Evolutionary conservation across 2,888 invertebrate genomes (phyloP), one percentile per base, ranked within the genome.

Genomic region (Craniophora ligustri): DNA sequence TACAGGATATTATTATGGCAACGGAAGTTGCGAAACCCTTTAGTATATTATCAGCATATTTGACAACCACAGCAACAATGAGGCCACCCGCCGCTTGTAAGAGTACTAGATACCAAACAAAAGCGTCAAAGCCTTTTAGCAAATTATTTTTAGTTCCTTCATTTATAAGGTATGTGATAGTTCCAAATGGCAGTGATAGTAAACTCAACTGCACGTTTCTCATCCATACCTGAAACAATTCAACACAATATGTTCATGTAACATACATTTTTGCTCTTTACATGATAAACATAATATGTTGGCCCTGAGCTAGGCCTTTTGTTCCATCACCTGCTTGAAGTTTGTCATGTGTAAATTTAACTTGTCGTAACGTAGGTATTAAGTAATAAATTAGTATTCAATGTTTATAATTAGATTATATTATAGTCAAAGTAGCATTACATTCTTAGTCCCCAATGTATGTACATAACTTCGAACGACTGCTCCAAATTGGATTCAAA

Each of bases 1-100:
- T 91, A 82, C 99, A 99, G 0, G 99, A 98, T 68, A 99, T 96
- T 35, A 99, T 95, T 69, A 99, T 99, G 5, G 99, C 98, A 46
- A 99, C 95, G 0, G 99, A 99, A 0, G 99, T 99, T 32, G 99
- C 99, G 84, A 99, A 99, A 15, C 99, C 99, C 92, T 98, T 99
- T 5, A 99, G 94, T 81, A 99, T 99, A 89, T 99, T 99, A 88
- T 99, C 99, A 0, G 99, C 99, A 87, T 99, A 99, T 94, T 99
- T 99, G 19, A 99, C 99, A 2, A 99, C 99, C 68, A 99, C 96
- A 0, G 99, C 99, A 5, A 99, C 99, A 47, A 99, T 96, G 2
- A 99, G 95, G 3, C 99, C 99, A 0, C 99, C 99, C 13, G 97
- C 96, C 0, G 99, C 99, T 93, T 99, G 99, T 40, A 98, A 89